Conservation (phyloP, 30 jellyfish, hydroid and myxozoan genomes). For the Aurelia aurita complex sp. Pacific region DNA sequence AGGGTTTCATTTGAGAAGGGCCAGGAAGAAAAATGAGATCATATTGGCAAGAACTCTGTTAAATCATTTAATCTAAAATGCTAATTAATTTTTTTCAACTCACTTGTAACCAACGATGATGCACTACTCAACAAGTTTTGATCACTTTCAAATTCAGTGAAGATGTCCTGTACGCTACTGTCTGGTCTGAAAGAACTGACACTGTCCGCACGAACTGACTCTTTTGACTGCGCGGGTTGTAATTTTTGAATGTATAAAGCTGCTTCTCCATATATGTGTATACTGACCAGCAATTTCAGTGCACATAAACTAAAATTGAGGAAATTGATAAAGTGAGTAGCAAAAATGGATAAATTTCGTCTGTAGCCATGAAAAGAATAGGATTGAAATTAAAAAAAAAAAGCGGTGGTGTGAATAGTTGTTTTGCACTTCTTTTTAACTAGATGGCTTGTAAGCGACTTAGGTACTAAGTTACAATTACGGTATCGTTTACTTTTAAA, state of each 20-base stretch:
- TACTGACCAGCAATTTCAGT: conserved; percentile 77
- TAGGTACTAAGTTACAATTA: too few species aligned
- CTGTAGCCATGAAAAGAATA: too few species aligned
- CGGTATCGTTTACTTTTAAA: too few species aligned
- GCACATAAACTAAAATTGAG: conserved; percentile 83
- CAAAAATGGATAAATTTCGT: background rate
- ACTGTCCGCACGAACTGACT: background rate
- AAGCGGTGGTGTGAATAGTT: too few species aligned
- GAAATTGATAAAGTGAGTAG: background rate
- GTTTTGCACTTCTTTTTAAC: too few species aligned
- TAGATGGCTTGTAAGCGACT: too few species aligned
- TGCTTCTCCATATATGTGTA: conserved; percentile 86
- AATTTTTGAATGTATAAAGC: conserved; percentile 61
- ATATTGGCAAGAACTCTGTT: background rate
- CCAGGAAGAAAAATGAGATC: too few species aligned
- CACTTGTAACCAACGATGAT: conserved; percentile 14
- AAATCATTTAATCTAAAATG: background rate
- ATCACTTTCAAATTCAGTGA: conserved; percentile 34
- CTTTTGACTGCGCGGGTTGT: conserved; percentile 22
- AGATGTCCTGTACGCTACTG: conserved; percentile 55
- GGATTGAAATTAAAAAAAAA: too few species aligned
- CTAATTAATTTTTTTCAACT: conserved; percentile 4
- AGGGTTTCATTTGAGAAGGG: too few species aligned
- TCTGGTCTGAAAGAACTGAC: conserved; percentile 4
- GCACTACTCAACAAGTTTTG: background rate